Percentiles rank a stretch among this genome's conserved stretches.
Conservation (phyloP, 2,797 vertebrate species). For the Mormyrops boulengeri region DNA sequence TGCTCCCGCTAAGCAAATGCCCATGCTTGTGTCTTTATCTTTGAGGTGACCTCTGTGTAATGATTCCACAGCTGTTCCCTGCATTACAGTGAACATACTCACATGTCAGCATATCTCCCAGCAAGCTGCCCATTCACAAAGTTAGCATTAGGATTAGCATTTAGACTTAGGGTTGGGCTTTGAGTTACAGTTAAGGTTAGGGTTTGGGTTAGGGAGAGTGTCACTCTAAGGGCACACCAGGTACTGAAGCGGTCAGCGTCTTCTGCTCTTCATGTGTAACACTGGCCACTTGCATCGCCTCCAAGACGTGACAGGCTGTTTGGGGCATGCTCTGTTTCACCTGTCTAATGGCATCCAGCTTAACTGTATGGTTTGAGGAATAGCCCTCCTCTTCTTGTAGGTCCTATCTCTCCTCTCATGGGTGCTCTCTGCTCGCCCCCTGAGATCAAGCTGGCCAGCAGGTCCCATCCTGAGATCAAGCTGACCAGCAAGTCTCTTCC, state of each 20-base stretch:
- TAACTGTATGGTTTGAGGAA: neutral
- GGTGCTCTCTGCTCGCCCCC: neutral
- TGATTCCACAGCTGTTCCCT: neutral
- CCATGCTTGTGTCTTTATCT: neutral
- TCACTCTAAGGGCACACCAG: neutral
- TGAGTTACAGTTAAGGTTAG: neutral
- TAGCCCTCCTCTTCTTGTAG: neutral
- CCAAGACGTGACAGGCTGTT: neutral
- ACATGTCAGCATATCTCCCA: neutral
- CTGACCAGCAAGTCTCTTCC: too few species aligned
- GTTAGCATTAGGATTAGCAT: neutral
- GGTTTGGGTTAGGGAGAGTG: neutral
- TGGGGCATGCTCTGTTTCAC: neutral
- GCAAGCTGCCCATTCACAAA: neutral
- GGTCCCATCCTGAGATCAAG: too few species aligned
- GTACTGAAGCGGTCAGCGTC: neutral
- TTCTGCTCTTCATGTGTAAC: neutral
- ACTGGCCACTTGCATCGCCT: neutral
- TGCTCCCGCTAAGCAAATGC: neutral
- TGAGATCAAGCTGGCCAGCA: neutral
- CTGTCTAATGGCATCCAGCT: neutral
- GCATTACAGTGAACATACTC: neutral
- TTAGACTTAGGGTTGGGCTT: neutral
- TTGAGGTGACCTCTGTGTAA: neutral
- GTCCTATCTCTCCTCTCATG: neutral